Evolutionary conservation across 2,113 vertebrate genomes (phyloP), one percentile per base, ranked within the genome.

Genomic region (Centropristis striata): DNA sequence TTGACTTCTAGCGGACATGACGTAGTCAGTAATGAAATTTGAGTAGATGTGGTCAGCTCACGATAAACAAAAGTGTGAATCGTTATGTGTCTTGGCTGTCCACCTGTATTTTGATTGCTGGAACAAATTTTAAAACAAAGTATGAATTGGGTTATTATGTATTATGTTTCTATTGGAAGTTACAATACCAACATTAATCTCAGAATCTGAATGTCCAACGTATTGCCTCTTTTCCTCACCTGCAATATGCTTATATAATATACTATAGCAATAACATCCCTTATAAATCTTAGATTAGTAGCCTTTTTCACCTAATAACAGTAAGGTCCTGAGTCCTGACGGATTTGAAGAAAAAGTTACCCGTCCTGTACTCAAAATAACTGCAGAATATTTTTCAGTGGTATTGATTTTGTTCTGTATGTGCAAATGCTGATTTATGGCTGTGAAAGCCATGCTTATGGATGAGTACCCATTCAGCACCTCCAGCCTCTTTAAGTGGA

Each of bases 401-500:
- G 23, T 61, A 83, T 74, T 73, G 66, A 71, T 86, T 58, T 81
- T 59, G 15, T 21, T 7, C 53, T 69, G 21, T 49, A 60, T 44
- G 71, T 55, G 46, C 12, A 54, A 81, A 79, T 79, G 28, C n/a
- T 51, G 59, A 71, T 66, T 55, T 73, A 58, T 80, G 3, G 57
- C 68, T 70, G 37, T 82, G 59, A 82, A 84, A 69, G 46, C 10
- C 20, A 50, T 70, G 42, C 68, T 78, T 57, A 75, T 65, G 70
- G 46, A 46, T 78, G 58, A 84, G 65, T 49, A 75, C 12, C 21
- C 36, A 67, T 76, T 75, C 37, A 75, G 70, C 81, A 80, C 58
- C 57, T 82, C 27, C 39, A 49, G 25, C 47, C 37, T 73, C 64
- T 60, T 60, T 67, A 78, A 76, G 57, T 85, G 46, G 49, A 21